Evolutionary conservation across 2,888 invertebrate species (phyloP), one percentile per base, ranked within the genome.

Genomic region (Adela reaumurella): DNA sequence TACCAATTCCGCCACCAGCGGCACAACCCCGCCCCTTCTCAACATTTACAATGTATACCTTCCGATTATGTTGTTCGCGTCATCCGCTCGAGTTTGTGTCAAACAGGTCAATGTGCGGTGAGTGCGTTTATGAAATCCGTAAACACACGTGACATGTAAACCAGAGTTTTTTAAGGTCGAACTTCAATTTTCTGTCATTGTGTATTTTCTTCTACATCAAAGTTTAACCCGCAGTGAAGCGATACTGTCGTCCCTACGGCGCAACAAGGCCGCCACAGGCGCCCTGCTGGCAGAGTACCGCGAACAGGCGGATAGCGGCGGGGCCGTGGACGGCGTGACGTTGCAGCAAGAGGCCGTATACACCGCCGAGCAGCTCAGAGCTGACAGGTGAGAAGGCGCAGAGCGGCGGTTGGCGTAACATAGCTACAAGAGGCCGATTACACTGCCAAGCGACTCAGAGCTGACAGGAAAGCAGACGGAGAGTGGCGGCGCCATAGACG

Each of bases 241-340:
- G n/a, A 88, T 88, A 55, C 70, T 83, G 57, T 81, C 82, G 56
- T 87, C 86, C 47, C 85, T 88, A 49, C 70, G 87, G 47, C 70
- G 84, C 14, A 85, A 88, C 59, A 85, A 85, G 58, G 86, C 86
- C 43, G 86, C 88, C 11, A 85, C 88, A 51, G 81, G 84, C 0
- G 86, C 88, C 0, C 67, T 91, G 41, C 65, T 90, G 42, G 85
- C 88, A 2, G 91, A 91, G 65, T 88, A 83, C 61, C 83, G 83
- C 55, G 83, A 85, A 46, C 78, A 81, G 2, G 81, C 81, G 0
- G 83, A 83, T 45, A 11, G 35, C 11, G 35, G 11, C 3, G 81
- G 77, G 1, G 72, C 81, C 2, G 72, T 83, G 2, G 85, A 85
- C 41, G 84, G 83, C 6, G 72, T 84, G 44, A 73, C 81, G 0